Conservation (phyloP, 2,888 invertebrate species). For the Operophtera brumata region DNA sequence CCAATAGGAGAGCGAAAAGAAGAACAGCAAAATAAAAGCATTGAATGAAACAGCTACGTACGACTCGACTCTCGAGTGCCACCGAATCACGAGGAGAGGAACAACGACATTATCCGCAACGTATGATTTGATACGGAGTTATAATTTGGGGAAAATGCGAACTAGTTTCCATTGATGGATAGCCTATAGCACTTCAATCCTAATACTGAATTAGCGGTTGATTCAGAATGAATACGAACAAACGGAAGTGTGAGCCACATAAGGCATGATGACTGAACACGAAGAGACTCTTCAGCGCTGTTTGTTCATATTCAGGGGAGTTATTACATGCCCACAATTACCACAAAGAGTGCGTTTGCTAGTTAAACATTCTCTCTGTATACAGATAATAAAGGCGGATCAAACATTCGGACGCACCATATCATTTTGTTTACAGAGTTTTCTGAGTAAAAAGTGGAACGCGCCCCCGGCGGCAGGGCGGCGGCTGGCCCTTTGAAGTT, state of each 20-base stretch:
- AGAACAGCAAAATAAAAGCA: constrained; percentile 70
- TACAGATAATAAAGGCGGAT: constrained; percentile 78
- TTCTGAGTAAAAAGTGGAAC: constrained; percentile 78
- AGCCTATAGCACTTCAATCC: background rate
- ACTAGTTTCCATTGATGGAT: constrained; percentile 1
- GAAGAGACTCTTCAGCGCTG: constrained; percentile 43
- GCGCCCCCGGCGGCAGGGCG: constrained; percentile 71
- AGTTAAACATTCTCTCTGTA: constrained; percentile 69
- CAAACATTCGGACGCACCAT: constrained; percentile 77
- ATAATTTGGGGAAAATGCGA: constrained; percentile 33
- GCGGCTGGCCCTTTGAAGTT: constrained; percentile 73
- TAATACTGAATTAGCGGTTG: too few relatives aligned
- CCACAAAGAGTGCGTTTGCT: constrained; percentile 68
- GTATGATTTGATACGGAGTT: constrained; percentile 40
- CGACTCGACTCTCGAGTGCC: constrained; percentile 47
- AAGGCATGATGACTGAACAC: constrained; percentile 8
- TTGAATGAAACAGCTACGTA: constrained; percentile 63
- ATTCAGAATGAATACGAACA: too few relatives aligned
- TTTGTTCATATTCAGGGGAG: constrained; percentile 49
- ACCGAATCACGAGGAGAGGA: constrained; percentile 49
- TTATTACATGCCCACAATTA: constrained; percentile 61
- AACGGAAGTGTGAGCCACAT: constrained; percentile 3
- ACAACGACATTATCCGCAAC: constrained; percentile 45
- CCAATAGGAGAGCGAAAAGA: constrained; percentile 53
- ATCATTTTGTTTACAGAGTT: constrained; percentile 80